These are phyloP conservation scores for Ciconia boyciana DNA, from an alignment of 2,113 vertebrate species.

Conservation along the genomic window DNA sequence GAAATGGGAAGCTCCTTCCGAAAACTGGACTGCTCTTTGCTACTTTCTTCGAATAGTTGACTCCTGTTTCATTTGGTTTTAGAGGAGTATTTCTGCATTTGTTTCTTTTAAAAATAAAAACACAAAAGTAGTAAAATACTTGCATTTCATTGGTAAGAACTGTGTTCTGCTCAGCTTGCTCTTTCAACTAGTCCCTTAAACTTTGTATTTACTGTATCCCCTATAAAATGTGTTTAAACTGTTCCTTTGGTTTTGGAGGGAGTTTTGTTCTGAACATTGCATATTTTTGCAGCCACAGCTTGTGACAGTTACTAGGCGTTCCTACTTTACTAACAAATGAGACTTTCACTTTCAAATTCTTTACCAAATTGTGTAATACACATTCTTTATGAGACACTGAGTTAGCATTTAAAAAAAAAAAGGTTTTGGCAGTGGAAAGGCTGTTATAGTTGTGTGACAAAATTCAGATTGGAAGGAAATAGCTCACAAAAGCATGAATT, in stretches of 20 bases:
- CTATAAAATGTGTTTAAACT: neutral
- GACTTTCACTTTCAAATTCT: constrained; percentile 57
- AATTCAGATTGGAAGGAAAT: constrained; percentile 61
- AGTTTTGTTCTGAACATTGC: neutral
- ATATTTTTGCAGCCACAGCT: neutral
- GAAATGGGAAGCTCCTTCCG: neutral
- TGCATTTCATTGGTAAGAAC: neutral
- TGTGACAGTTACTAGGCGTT: constrained; percentile 26
- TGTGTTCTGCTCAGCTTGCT: neutral
- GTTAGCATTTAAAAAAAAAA: neutral
- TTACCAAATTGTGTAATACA: constrained; percentile 22
- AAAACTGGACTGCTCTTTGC: neutral
- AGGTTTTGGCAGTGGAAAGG: neutral
- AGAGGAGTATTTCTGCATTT: neutral
- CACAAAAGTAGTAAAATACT: neutral
- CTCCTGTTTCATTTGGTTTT: neutral
- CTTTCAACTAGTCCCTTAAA: neutral
- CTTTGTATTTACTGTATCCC: neutral
- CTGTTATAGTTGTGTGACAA: constrained; percentile 53
- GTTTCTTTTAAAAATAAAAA: neutral
- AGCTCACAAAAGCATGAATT: constrained; percentile 63
- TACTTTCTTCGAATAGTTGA: neutral
- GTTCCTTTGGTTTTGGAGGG: neutral
- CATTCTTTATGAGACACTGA: constrained; percentile 35
- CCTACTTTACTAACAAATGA: constrained; percentile 4